Evolutionary conservation across 2,113 vertebrate species (phyloP).

Genomic region (Vulpes ferrilata): DNA sequence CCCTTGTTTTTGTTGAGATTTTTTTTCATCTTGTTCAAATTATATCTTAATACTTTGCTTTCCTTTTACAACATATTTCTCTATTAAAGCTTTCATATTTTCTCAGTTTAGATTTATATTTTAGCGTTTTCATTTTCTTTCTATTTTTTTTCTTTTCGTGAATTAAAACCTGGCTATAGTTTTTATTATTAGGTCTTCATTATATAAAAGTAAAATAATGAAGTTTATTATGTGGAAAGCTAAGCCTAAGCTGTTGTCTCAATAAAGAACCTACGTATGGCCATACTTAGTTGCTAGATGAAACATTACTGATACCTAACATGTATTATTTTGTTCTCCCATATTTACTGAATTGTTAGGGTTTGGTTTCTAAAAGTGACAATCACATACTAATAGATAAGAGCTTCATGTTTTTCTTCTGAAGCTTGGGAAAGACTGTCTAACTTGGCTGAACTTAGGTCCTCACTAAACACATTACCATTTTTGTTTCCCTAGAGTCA

Average conservation of each 20-base stretch:
- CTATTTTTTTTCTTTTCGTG: not conserved
- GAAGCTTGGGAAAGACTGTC: not conserved
- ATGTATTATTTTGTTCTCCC: not conserved
- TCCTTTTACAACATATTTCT: not conserved
- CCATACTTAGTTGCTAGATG: not conserved
- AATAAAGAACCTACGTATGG: not conserved
- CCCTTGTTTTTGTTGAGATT: constrained; percentile 20
- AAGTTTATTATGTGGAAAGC: not conserved
- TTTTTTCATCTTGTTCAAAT: not conserved
- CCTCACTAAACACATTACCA: not conserved
- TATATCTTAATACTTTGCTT: constrained; percentile 26
- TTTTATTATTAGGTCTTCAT: not conserved
- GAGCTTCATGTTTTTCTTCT: not conserved
- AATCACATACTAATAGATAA: not conserved
- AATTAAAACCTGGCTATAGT: not conserved
- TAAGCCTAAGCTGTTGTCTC: not conserved
- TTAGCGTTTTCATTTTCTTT: not conserved
- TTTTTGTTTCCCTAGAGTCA: not conserved
- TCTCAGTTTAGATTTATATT: not conserved
- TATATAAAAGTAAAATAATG: not conserved
- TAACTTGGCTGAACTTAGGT: not conserved
- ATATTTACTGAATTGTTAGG: not conserved
- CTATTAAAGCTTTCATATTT: constrained; percentile 25
- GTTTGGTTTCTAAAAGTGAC: not conserved
- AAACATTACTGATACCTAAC: not conserved